phyloP scores from a whole-genome alignment of 2,888 invertebrate species.

The Acanthosepion esculentum region DNA sequence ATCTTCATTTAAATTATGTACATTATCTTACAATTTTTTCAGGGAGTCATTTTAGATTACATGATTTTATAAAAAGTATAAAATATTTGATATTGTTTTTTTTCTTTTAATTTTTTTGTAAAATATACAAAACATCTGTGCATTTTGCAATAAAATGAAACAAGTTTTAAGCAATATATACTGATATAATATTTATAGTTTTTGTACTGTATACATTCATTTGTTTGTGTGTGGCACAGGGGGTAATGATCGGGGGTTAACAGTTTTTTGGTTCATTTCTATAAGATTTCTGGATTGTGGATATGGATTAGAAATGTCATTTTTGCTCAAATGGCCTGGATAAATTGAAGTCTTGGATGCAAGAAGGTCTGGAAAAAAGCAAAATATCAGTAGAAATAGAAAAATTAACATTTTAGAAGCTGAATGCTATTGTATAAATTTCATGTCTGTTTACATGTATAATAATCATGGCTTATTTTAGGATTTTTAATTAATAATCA shows the following conservation, averaged over 20 bases:
- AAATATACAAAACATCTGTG: neutral
- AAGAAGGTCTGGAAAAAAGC: neutral
- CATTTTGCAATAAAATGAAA: too few relatives aligned
- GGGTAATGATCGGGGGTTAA: neutral
- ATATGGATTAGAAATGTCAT: neutral
- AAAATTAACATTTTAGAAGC: neutral
- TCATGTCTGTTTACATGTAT: neutral
- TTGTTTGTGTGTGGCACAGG: neutral
- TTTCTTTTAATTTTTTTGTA: neutral
- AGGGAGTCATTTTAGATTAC: neutral
- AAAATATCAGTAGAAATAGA: neutral
- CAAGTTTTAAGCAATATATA: conserved; percentile 33
- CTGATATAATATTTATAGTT: neutral
- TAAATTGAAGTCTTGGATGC: neutral
- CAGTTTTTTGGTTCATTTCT: neutral
- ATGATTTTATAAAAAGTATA: conserved; percentile 22
- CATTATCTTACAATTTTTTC: neutral
- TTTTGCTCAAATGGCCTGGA: too few relatives aligned
- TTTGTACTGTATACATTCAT: neutral
- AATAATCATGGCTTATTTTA: neutral
- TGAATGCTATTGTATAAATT: too few relatives aligned
- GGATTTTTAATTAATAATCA: too few relatives aligned
- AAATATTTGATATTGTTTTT: neutral
- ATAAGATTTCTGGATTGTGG: neutral
- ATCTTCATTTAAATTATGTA: neutral